Evolutionary conservation across 2,113 vertebrate species (phyloP).

Genomic region (Hipposideros armiger): DNA sequence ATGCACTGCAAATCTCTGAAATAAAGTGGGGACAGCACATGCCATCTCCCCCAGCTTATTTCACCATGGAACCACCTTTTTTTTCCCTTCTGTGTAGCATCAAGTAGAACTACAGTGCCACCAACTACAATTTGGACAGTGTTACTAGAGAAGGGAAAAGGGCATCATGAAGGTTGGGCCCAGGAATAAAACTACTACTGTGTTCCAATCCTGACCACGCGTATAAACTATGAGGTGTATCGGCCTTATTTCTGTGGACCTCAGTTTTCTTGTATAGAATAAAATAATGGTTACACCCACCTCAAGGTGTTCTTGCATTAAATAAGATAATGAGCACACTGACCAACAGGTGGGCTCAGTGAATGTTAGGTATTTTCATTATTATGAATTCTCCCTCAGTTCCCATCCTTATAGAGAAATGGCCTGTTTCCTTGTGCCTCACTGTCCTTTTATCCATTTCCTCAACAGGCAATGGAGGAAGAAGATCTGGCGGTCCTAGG

Average conservation of each 20-base stretch:
- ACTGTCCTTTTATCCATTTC: not conserved
- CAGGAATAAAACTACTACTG: not conserved
- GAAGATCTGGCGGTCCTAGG: not conserved
- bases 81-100: not conserved
- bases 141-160: not conserved
- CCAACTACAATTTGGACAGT: not conserved
- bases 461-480: not conserved
- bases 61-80: not conserved
- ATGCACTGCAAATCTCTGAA: not conserved
- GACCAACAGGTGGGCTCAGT: not conserved
- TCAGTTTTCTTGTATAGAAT: not conserved
- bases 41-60: too few relatives aligned
- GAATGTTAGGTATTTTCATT: not conserved
- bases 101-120: not conserved
- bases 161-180: not conserved
- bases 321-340: not conserved
- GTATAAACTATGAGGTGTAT: not conserved
- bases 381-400: not conserved
- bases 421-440: not conserved
- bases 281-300: too few relatives aligned
- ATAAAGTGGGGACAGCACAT: too few relatives aligned
- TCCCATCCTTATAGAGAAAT: not conserved
- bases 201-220: not conserved
- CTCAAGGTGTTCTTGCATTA: not conserved
- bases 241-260: not conserved